Base-by-base conservation (phyloP, 2,888 invertebrate genomes). In the Lithodes maja region DNA sequence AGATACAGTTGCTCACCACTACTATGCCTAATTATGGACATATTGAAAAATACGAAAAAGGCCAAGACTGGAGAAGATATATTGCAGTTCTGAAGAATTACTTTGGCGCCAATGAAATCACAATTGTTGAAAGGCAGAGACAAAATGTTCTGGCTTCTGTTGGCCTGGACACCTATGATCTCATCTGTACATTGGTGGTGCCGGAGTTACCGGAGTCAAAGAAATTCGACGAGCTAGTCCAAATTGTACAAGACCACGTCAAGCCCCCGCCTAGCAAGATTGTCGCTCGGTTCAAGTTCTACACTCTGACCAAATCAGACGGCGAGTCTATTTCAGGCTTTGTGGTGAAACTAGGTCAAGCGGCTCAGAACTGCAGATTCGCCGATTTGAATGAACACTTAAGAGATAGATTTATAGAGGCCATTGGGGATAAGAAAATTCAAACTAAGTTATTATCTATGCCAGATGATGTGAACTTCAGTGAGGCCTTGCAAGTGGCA, bases 291-390 rank as follows among this genome's bases (percentile, higher is more conserved):
- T 54, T 79, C n/a, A 53, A 53, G 79, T 79, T 79, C 15, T 79
- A 79, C 15, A 79, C 78, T n/a, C 54, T 79, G 15, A 53, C 54
- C 12, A 53, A 53, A n/a, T 53, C 12, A n/a, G 53, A 79, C n/a
- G 54, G 77, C 52, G 9, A 79, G 53, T 54, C 54, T n/a, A 79
- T 79, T 79, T 79, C 79, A 79, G 17, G 52, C 15, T 79, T 33
- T 33, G 33, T 33, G 33, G 33, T 33, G 33, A 33, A 33, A 33
- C 33, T 33, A 33, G 33, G 33, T 53, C 79, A 79, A 54, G 79
- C 79, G 12, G 79, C 79, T 53, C 79, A 54, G 53, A n/a, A 79
- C 53, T 79, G 79, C n/a, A 79, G 53, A 54, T 79, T 53, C n/a
- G n/a, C 77, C 52, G 53, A 52, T 53, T 15, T 53, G 5, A 54